A percentile compares a stretch with the other conserved stretches of the same genome.
Evolutionary conservation across 2,888 invertebrate genomes (phyloP).

Genomic region (Xestoiulus laeticollis): DNA sequence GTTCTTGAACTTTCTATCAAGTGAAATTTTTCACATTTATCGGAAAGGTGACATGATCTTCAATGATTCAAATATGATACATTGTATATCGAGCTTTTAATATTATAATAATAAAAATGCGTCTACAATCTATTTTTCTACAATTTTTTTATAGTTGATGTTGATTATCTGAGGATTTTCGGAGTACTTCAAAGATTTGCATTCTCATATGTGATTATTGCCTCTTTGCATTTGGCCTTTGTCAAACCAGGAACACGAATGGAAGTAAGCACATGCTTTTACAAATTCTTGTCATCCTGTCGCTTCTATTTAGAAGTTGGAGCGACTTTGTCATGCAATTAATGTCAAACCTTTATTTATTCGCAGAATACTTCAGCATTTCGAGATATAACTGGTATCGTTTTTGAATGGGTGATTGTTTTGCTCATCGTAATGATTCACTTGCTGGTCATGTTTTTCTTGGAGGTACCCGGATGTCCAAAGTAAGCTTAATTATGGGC

Average conservation of each 20-base stretch:
- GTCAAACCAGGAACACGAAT: background rate
- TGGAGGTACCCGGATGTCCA: slow-evolving; percentile 66
- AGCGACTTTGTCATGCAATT: background rate
- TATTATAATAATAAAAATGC: too few relatives aligned
- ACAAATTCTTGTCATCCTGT: background rate
- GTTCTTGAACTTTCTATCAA: too few relatives aligned
- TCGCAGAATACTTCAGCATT: slow-evolving; percentile 52
- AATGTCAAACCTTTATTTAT: background rate
- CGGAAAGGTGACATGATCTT: too few relatives aligned
- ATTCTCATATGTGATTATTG: slow-evolving; percentile 66
- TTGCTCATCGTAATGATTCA: slow-evolving; percentile 61
- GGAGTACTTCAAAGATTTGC: slow-evolving; percentile 68
- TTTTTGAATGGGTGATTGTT: slow-evolving; percentile 65
- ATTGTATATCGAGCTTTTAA: too few relatives aligned
- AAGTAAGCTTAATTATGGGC: slow-evolving; percentile 60
- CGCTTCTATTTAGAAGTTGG: background rate
- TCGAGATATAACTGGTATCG: slow-evolving; percentile 62
- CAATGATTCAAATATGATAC: too few relatives aligned
- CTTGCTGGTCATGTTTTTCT: slow-evolving; percentile 63
- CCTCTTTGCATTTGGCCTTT: slow-evolving; percentile 57
- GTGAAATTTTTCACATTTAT: too few relatives aligned
- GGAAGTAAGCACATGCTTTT: background rate
- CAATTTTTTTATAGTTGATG: slow-evolving; percentile 56
- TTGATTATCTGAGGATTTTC: slow-evolving; percentile 65
- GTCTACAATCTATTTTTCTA: background rate